Percentiles rank a stretch among this genome's conserved stretches.
Conservation (phyloP, 2,797 vertebrate genomes). For the Macrochelys suwanniensis region DNA sequence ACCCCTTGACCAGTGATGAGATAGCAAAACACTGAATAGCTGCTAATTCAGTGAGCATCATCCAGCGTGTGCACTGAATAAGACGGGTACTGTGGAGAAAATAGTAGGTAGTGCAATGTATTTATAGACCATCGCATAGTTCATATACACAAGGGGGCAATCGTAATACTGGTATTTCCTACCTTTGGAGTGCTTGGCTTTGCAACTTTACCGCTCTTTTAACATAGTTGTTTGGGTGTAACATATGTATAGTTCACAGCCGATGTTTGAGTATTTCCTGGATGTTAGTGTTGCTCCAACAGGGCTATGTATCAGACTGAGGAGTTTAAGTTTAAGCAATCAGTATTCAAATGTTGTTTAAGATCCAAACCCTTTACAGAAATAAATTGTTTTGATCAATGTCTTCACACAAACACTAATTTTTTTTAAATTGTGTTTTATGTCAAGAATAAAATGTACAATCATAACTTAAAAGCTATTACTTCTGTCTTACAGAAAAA, state of each 20-base stretch:
- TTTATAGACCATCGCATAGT: background rate
- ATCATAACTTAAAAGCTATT: conserved; percentile 59
- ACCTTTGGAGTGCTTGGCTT: conserved; percentile 43
- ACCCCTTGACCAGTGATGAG: background rate
- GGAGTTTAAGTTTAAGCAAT: background rate
- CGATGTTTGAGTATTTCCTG: background rate
- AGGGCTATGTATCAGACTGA: conserved; percentile 25
- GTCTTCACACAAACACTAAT: background rate
- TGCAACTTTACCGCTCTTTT: conserved; percentile 11
- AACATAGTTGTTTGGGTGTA: conserved; percentile 23
- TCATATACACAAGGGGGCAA: background rate
- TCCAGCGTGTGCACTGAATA: background rate
- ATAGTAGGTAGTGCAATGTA: background rate
- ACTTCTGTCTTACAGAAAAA: conserved; percentile 40
- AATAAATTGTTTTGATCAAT: background rate
- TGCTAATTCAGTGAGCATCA: background rate
- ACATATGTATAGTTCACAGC: background rate
- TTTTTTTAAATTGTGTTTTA: background rate
- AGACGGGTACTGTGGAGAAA: background rate
- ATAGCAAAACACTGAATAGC: background rate
- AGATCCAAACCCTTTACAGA: background rate
- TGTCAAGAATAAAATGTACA: conserved; percentile 49
- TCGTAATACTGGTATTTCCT: conserved; percentile 24
- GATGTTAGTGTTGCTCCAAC: background rate
- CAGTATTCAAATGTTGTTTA: conserved; percentile 16